Conservation (phyloP, 92 coral and sea anemone genomes). For the Anthopleura xanthogrammica region DNA sequence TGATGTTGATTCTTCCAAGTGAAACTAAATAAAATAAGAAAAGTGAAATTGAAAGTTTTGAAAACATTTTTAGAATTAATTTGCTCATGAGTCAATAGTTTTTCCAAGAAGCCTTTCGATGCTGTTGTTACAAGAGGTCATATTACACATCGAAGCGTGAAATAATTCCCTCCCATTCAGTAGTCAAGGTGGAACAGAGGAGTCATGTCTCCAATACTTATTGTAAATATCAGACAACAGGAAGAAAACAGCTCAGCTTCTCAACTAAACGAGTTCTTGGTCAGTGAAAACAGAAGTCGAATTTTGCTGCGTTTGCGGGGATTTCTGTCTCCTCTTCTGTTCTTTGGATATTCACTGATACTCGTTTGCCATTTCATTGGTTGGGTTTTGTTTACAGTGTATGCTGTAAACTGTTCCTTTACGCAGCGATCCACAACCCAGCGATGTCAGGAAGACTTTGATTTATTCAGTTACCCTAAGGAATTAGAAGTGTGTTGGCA, state of each 20-base stretch:
- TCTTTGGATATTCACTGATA: constrained; percentile 8
- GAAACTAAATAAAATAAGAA: not conserved
- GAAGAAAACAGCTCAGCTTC: not conserved
- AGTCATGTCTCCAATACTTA: not conserved
- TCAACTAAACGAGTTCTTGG: not conserved
- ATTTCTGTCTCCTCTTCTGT: not conserved
- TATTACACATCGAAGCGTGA: not conserved
- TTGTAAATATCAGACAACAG: not conserved
- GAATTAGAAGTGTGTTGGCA: constrained; percentile 30
- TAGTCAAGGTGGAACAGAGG: not conserved
- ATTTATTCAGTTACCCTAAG: constrained; percentile 9
- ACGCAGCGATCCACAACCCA: constrained; percentile 23
- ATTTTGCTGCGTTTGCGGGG: constrained; percentile 12
- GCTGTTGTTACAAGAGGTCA: not conserved
- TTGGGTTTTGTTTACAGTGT: constrained; percentile 9
- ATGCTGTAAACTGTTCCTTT: constrained; percentile 10
- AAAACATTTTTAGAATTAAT: not conserved
- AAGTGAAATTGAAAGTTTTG: not conserved
- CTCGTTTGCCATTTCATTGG: constrained; percentile 18
- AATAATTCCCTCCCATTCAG: not conserved
- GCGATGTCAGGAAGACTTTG: constrained; percentile 9
- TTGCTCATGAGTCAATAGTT: not conserved
- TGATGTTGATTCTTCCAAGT: too few relatives aligned
- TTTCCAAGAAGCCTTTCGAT: not conserved
- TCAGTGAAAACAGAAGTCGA: not conserved